These are phyloP conservation scores for Pardalotus punctatus DNA, from an alignment of 2,113 vertebrate genomes.

Conservation along the genomic window DNA sequence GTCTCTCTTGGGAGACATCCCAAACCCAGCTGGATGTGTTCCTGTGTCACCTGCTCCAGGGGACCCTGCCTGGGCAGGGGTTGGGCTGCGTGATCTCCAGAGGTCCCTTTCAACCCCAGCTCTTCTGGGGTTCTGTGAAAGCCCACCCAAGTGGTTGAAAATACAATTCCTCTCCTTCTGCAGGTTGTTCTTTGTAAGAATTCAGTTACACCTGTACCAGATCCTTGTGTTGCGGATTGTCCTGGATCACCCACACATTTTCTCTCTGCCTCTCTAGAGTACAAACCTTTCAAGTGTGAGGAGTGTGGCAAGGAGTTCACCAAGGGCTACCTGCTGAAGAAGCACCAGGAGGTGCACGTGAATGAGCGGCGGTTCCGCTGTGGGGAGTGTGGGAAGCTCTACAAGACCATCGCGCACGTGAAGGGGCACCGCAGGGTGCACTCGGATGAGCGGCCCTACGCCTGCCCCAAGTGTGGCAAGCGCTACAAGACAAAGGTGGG, in stretches of 20 bases:
- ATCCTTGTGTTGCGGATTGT: background rate
- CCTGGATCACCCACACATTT: background rate
- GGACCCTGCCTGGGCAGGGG: background rate
- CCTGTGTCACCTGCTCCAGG: background rate
- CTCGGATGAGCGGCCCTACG: slow-evolving; percentile 90
- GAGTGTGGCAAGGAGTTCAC: slow-evolving; percentile 93
- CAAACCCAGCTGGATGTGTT: background rate
- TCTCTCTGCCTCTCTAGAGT: slow-evolving; percentile 70
- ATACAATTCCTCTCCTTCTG: background rate
- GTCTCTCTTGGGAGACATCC: background rate
- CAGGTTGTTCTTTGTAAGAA: background rate
- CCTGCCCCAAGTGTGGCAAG: slow-evolving; percentile 89
- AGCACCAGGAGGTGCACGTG: slow-evolving; percentile 92
- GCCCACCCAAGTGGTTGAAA: fast-evolving
- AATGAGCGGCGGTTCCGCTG: slow-evolving; percentile 93
- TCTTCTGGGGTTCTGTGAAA: background rate
- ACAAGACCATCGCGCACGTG: slow-evolving; percentile 94
- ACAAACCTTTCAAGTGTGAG: slow-evolving; percentile 86
- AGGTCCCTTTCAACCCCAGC: background rate
- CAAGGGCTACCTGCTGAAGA: slow-evolving; percentile 93
- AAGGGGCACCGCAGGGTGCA: slow-evolving; percentile 94
- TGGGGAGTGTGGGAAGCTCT: slow-evolving; percentile 95
- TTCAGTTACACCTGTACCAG: background rate
- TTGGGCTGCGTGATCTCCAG: background rate
- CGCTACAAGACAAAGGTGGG: slow-evolving; percentile 96